phyloP scores from a whole-genome alignment of 1,140 invertebrate genomes.

The Heliconius congener region DNA sequence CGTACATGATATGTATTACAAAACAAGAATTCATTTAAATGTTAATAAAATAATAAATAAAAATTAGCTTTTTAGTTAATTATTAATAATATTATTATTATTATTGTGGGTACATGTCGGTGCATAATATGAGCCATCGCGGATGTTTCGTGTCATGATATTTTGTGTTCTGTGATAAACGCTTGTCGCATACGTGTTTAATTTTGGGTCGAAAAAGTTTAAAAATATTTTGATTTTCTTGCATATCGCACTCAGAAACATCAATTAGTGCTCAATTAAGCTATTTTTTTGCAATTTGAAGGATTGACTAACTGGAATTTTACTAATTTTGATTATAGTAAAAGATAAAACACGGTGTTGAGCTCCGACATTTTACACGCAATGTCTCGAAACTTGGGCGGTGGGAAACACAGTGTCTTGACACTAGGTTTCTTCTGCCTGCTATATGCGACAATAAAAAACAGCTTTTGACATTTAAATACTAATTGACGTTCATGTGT shows the following conservation, averaged over 20 bases:
- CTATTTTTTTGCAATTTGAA: background rate
- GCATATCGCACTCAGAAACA: background rate
- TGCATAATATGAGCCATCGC: constrained; percentile 69
- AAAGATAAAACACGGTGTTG: no score
- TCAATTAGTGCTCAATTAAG: background rate
- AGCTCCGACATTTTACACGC: no score
- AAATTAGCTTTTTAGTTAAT: constrained; percentile 39
- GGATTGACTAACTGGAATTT: background rate
- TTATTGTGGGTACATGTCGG: constrained; percentile 43
- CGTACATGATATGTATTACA: background rate
- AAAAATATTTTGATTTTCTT: background rate
- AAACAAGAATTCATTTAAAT: constrained; percentile 30
- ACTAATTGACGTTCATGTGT: background rate
- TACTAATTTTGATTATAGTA: no score
- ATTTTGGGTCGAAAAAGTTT: background rate
- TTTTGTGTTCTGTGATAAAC: constrained; percentile 75
- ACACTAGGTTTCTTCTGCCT: no score
- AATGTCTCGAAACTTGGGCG: no score
- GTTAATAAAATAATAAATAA: constrained; percentile 13
- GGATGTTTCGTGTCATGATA: constrained; percentile 40
- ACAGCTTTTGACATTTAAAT: background rate
- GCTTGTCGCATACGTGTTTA: constrained; percentile 1
- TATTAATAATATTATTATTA: constrained; percentile 13
- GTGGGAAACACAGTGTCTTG: no score
- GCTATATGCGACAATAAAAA: no score